These are phyloP conservation scores for Allobates femoralis DNA, from an alignment of 2,797 vertebrate species.

Conservation along the genomic window DNA sequence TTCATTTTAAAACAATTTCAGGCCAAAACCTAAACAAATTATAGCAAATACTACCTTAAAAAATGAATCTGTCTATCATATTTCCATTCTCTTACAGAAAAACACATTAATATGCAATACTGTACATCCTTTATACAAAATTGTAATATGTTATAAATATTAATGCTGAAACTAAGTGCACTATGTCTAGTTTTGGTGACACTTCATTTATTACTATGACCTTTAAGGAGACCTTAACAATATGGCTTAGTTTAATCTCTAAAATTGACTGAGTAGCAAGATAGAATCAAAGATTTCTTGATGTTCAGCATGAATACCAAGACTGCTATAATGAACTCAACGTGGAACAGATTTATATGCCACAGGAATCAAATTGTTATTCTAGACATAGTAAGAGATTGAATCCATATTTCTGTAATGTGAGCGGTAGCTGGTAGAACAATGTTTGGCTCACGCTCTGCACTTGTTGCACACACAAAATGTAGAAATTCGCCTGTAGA, in stretches of 20 bases:
- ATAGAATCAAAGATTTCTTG: constrained; percentile 45
- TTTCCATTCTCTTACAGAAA: not conserved
- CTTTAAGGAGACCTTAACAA: constrained; percentile 43
- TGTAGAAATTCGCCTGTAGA: too few relatives aligned
- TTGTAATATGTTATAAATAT: constrained; percentile 48
- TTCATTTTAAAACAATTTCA: not conserved
- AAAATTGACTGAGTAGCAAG: constrained; percentile 24
- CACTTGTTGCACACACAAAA: not conserved
- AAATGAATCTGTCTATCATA: not conserved
- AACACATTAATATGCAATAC: constrained; percentile 24
- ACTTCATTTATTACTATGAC: constrained; percentile 49
- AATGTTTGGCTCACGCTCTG: not conserved
- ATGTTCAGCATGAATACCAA: constrained; percentile 36
- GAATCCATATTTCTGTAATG: constrained; percentile 36
- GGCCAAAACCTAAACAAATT: not conserved
- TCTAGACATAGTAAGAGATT: constrained; percentile 9
- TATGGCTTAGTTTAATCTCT: constrained; percentile 48
- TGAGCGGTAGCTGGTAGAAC: not conserved
- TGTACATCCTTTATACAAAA: constrained; percentile 16
- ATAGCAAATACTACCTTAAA: not conserved
- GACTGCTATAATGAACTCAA: constrained; percentile 25
- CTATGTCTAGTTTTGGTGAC: constrained; percentile 32
- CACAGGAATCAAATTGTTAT: constrained; percentile 26
- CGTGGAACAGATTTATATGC: constrained; percentile 12
- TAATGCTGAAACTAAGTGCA: constrained; percentile 19